Evolutionary conservation across 2,797 vertebrate species (phyloP).

Genomic region (Pampus argenteus): DNA sequence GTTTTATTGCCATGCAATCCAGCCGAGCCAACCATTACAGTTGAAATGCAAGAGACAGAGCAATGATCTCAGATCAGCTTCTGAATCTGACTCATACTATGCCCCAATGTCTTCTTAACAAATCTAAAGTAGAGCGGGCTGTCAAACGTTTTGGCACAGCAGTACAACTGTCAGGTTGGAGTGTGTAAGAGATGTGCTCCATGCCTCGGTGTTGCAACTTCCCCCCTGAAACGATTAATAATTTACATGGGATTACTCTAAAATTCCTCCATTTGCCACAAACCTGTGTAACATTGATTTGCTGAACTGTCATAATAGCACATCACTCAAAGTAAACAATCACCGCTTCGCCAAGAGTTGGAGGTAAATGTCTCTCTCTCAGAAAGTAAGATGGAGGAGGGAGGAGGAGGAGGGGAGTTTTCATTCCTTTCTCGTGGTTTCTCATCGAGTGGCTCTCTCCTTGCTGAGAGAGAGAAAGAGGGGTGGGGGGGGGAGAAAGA

Average conservation of each 20-base stretch:
- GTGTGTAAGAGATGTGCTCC: slow-evolving; percentile 70
- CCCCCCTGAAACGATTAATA: slow-evolving; percentile 77
- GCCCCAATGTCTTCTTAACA: slow-evolving; percentile 72
- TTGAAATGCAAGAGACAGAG: slow-evolving; percentile 40
- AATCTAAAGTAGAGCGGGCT: slow-evolving; percentile 78
- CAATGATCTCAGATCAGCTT: slow-evolving; percentile 72
- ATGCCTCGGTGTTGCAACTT: slow-evolving; percentile 64
- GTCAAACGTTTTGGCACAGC: slow-evolving; percentile 80
- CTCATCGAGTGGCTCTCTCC: slow-evolving; percentile 77
- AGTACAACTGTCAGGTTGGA: slow-evolving; percentile 77
- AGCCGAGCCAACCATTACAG: slow-evolving; percentile 58
- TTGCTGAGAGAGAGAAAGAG: slow-evolving; percentile 48
- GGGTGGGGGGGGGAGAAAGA: slow-evolving; percentile 56
- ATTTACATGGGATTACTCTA: slow-evolving; percentile 77
- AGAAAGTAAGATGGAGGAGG: slow-evolving; percentile 56
- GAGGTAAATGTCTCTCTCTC: slow-evolving; percentile 78
- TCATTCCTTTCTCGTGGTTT: slow-evolving; percentile 79
- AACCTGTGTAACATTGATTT: slow-evolving; percentile 79
- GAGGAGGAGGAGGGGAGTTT: slow-evolving; percentile 44
- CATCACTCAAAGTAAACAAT: slow-evolving; percentile 84
- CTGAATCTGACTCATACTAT: slow-evolving; percentile 65
- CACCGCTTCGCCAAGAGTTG: slow-evolving; percentile 69
- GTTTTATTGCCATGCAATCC: slow-evolving; percentile 61
- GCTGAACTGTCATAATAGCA: slow-evolving; percentile 84
- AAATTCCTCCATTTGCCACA: slow-evolving; percentile 77